Conservation (phyloP, 92 coral and sea anemone species). For the Desmophyllum pertusum region DNA sequence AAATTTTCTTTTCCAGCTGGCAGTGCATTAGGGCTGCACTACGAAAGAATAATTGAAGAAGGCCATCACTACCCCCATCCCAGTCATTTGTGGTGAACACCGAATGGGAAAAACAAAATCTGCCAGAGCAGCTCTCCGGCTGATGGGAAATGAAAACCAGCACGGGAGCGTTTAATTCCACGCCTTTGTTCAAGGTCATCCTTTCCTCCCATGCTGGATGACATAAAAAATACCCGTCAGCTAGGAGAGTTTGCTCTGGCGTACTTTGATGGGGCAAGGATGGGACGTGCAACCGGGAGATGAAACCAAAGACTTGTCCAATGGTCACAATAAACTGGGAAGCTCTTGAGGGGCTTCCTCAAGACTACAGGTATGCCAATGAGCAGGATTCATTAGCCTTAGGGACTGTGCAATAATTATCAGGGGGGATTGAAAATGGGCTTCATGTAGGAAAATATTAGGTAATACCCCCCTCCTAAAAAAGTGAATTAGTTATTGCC, state of each 20-base stretch:
- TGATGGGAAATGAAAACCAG: slow-evolving; percentile 18
- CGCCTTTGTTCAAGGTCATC: slow-evolving; percentile 20
- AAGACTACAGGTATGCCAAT: slow-evolving; percentile 8
- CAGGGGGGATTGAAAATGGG: neutral
- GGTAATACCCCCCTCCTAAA: too few species aligned
- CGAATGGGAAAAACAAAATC: neutral
- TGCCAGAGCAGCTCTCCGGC: neutral
- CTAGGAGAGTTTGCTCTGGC: slow-evolving; percentile 16
- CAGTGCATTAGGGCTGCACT: neutral
- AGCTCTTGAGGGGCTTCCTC: slow-evolving; percentile 1
- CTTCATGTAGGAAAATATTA: neutral
- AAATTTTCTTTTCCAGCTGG: slow-evolving; percentile 9
- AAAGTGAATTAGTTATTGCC: too few species aligned
- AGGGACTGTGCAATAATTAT: neutral
- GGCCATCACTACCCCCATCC: slow-evolving; percentile 4
- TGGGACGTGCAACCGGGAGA: neutral
- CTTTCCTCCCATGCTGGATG: slow-evolving; percentile 23
- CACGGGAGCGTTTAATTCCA: slow-evolving; percentile 8
- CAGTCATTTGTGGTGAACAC: slow-evolving; percentile 10
- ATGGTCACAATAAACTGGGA: slow-evolving; percentile 7
- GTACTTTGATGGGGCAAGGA: slow-evolving; percentile 13
- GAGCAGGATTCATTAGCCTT: too few species aligned
- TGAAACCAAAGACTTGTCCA: slow-evolving; percentile 16
- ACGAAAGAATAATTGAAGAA: neutral
- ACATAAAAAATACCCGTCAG: slow-evolving; percentile 2